These are phyloP conservation scores for Phymorhynchus buccinoides DNA, from an alignment of 1,140 invertebrate genomes.

Conservation along the genomic window DNA sequence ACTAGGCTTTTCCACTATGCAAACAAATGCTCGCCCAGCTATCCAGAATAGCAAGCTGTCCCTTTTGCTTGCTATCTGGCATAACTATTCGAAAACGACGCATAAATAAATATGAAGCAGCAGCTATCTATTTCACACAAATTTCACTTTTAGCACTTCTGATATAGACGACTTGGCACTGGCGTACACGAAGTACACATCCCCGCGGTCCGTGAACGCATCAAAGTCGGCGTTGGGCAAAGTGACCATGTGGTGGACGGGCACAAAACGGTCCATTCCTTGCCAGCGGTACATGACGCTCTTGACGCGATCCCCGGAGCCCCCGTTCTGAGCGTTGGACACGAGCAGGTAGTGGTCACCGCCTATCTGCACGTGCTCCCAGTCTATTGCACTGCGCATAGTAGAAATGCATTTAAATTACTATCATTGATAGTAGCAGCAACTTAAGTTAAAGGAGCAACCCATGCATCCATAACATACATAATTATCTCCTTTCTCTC, in stretches of 20 bases:
- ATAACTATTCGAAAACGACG: no score
- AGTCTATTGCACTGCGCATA: conserved; percentile 68
- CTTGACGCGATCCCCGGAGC: conserved; percentile 48
- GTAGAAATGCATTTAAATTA: no score
- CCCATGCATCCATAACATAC: no score
- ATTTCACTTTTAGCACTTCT: conserved; percentile 65
- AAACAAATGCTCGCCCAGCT: no score
- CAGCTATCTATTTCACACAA: conserved; percentile 37
- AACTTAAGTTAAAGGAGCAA: no score
- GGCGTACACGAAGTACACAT: conserved; percentile 66
- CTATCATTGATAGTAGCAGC: no score
- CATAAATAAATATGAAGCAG: no score
- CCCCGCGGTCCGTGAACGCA: conserved; percentile 56
- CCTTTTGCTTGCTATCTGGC: no score
- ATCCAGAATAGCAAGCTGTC: no score
- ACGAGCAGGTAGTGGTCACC: conserved; percentile 67
- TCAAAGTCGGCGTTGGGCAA: conserved; percentile 70
- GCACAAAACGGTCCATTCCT: conserved; percentile 70
- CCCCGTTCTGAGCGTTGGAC: conserved; percentile 69
- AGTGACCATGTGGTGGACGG: conserved; percentile 64
- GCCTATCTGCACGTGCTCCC: conserved; percentile 69
- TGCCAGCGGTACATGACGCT: conserved; percentile 69
- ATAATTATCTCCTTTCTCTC: no score
- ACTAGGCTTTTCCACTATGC: no score
- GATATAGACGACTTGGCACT: conserved; percentile 64